Evolutionary conservation across 2,797 vertebrate species (phyloP).

Genomic region (Pangasius mekongensis): DNA sequence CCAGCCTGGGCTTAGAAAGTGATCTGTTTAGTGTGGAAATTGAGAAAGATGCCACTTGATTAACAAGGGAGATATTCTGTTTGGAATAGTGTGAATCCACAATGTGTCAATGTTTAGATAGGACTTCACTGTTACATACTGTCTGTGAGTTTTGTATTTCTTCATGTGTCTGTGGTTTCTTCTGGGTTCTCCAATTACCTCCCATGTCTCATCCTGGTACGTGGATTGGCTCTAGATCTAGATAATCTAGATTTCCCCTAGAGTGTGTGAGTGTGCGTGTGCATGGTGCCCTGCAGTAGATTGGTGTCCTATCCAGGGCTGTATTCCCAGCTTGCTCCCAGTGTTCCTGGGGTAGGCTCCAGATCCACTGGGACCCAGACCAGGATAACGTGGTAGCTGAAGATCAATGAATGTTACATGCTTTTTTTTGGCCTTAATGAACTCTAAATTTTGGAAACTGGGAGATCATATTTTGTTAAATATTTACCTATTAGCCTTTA

Average conservation of each 20-base stretch:
- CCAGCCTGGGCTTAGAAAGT: constrained; percentile 71
- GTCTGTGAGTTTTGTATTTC: background rate
- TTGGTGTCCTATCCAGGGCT: background rate
- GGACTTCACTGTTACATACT: background rate
- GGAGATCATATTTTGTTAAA: background rate
- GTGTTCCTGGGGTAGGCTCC: background rate
- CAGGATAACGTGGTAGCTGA: background rate
- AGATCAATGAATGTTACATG: background rate
- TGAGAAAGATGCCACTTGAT: constrained; percentile 65
- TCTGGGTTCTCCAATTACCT: background rate
- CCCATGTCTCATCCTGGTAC: background rate
- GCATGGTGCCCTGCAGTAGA: background rate
- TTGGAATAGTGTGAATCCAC: constrained; percentile 48
- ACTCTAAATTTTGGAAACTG: background rate
- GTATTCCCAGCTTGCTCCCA: background rate
- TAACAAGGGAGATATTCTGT: constrained; percentile 65
- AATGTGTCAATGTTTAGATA: constrained; percentile 14
- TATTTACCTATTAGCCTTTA: background rate
- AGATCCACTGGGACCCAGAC: background rate
- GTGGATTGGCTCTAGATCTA: background rate
- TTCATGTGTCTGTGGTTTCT: background rate
- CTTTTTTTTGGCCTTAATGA: background rate
- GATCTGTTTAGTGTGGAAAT: constrained; percentile 68
- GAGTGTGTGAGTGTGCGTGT: background rate
- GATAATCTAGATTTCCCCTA: background rate